Base-by-base conservation (phyloP, 2,888 invertebrate species). In the Rhingia campestris region DNA sequence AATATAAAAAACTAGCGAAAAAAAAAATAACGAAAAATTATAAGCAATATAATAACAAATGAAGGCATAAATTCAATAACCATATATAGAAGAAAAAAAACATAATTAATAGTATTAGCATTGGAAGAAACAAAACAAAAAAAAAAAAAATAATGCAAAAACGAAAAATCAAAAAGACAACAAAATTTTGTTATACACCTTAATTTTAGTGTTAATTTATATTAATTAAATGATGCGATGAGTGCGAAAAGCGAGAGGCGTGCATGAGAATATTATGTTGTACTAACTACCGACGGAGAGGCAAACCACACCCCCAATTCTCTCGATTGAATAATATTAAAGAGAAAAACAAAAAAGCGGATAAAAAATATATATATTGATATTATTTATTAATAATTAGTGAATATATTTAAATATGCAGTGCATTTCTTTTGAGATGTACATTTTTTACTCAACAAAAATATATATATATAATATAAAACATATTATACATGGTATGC, bases 371-470 rank as follows among this genome's bases (percentile, higher is more conserved):
- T 79, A 74, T 77, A 81, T 82, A 86, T 82, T 86, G 84, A 86
- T 85, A 82, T 73, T 82, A 80, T 86, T 76, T 82, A 86, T 84
- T 80, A 72, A 84, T 84, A 80, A 84, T 84, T 86, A 81, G 81
- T 81, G 76, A 76, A 77, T 81, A 82, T 81, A 86, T 81, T 81
- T 79, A 85, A 86, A 85, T 86, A 85, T 86, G 80, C 85, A 84
- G 86, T 85, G 84, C 87, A 87, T 87, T 87, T 87, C 87, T 87
- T 87, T 87, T 87, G 87, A 87, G 82, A 87, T 87, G 87, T 84
- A 86, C 85, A 86, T 87, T 87, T 87, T 86, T 87, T 86, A 81
- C 76, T 86, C 76, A 73, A 77, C 73, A 85, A 81, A 84, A 61
- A 59, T 64, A 73, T 14, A 43, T 49, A 49, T 49, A 49, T 49